These are phyloP conservation scores for Iguana delicatissima DNA, from an alignment of 2,797 vertebrate species.

Conservation along the genomic window DNA sequence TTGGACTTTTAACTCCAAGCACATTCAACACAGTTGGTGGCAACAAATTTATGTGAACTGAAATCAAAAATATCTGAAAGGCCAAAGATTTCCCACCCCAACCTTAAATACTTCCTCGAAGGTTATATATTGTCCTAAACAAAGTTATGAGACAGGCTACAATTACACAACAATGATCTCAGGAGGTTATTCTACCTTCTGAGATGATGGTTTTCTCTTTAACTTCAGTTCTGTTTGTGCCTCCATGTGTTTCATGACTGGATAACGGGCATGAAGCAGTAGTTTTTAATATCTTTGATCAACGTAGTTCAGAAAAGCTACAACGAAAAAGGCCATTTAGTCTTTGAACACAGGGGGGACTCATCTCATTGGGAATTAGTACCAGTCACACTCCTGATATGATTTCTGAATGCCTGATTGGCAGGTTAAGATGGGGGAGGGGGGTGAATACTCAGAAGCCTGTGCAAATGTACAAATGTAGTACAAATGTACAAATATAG, in stretches of 20 bases:
- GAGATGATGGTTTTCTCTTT: no score
- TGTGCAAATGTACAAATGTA: background rate
- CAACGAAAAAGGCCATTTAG: background rate
- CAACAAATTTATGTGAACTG: background rate
- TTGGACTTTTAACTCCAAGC: background rate
- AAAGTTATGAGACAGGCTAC: background rate
- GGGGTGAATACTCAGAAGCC: background rate
- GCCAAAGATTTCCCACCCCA: background rate
- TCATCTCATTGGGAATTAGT: background rate
- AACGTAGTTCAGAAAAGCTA: background rate
- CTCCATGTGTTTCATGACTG: background rate
- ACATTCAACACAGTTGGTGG: background rate
- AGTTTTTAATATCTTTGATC: background rate
- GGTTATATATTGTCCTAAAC: background rate
- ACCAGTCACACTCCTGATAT: background rate
- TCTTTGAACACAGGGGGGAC: background rate
- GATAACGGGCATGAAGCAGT: background rate
- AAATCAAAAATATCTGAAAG: background rate
- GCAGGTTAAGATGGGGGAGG: background rate
- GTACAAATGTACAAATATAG: background rate
- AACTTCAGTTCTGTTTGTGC: background rate
- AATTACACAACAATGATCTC: background rate
- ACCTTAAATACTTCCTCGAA: constrained; percentile 2
- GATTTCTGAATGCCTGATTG: background rate
- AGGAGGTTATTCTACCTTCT: background rate